Evolutionary conservation across 2,888 invertebrate species (phyloP).

Genomic region (Pseudococcus jackbeardsleyi): DNA sequence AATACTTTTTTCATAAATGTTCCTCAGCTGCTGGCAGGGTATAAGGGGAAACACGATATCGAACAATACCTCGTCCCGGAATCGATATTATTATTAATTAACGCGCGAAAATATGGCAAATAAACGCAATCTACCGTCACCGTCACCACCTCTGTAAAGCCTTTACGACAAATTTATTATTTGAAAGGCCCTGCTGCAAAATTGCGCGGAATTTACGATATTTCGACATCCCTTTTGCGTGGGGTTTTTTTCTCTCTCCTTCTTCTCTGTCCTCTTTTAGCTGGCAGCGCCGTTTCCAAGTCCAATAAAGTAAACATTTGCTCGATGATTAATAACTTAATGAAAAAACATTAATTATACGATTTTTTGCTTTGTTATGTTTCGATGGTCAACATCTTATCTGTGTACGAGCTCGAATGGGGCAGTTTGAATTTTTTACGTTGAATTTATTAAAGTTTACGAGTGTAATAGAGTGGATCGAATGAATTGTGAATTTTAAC

Average conservation of each 20-base stretch:
- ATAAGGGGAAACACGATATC: not conserved
- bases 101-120: conserved; percentile 32
- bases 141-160: not conserved
- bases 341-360: conserved; percentile 29
- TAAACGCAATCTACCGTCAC: not conserved
- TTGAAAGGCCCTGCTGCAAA: not conserved
- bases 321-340: conserved; percentile 21
- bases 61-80: conserved; percentile 10
- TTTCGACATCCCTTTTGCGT: conserved; percentile 43
- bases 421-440: no score
- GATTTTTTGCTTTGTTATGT: not conserved
- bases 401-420: not conserved
- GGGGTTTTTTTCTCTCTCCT: not conserved
- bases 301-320: conserved; percentile 33
- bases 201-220: conserved; percentile 32
- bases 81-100: conserved; percentile 44
- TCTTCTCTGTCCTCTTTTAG: not conserved
- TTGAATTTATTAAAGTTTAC: no score
- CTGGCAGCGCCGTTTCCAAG: not conserved
- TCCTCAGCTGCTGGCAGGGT: not conserved
- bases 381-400: not conserved
- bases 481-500: no score
- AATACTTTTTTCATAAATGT: not conserved
- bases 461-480: no score
- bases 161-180: conserved; percentile 31